A percentile compares a stretch with the other conserved stretches of the same genome.
phyloP scores from a whole-genome alignment of 2,797 vertebrate species.

The Muscicapa striata region DNA sequence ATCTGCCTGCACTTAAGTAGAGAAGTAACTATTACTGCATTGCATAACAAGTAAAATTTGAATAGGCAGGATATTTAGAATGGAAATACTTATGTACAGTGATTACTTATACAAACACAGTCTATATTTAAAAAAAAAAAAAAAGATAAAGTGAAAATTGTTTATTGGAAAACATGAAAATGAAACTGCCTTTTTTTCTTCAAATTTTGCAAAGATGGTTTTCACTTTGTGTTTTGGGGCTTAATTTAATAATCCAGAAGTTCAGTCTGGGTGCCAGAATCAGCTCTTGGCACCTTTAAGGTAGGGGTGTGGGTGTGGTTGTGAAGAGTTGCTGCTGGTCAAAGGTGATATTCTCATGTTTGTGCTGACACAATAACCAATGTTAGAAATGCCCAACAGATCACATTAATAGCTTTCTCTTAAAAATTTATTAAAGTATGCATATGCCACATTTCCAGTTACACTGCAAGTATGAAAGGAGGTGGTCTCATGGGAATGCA shows the following conservation, averaged over 20 bases:
- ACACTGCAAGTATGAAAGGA: neutral
- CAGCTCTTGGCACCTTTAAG: neutral
- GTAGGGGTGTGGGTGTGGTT: neutral
- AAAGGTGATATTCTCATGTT: neutral
- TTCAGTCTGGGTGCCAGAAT: neutral
- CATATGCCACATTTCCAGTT: neutral
- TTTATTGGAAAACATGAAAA: neutral
- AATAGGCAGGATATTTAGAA: neutral
- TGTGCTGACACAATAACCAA: neutral
- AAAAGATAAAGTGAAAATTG: neutral
- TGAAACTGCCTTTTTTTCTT: neutral
- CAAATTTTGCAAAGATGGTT: neutral
- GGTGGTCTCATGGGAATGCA: neutral
- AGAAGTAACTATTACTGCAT: neutral
- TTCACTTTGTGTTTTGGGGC: neutral
- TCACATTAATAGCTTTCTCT: neutral
- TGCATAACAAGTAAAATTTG: neutral
- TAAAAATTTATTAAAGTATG: neutral
- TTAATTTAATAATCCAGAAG: neutral
- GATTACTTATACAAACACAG: neutral
- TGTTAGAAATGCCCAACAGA: neutral
- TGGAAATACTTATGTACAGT: neutral
- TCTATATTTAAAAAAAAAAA: too few relatives aligned
- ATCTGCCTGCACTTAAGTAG: neutral
- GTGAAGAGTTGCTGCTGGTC: neutral